These are phyloP conservation scores for Diloba caeruleocephala DNA, from an alignment of 2,888 invertebrate species.

Conservation along the genomic window DNA sequence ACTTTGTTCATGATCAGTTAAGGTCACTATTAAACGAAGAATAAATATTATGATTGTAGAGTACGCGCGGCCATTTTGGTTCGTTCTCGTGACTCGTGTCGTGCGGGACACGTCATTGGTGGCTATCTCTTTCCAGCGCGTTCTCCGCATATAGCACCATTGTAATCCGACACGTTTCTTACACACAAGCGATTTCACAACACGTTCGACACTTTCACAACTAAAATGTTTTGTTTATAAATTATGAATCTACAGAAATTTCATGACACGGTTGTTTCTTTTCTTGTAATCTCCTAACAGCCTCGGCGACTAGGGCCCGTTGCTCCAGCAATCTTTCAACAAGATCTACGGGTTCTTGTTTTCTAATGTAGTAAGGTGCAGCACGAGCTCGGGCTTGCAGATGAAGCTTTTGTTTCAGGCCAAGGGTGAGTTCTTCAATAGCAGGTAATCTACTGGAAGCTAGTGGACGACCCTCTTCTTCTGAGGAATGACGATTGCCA, in stretches of 20 bases:
- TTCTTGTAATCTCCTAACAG: slow-evolving; percentile 86
- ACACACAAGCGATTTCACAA: slow-evolving; percentile 89
- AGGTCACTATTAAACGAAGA: slow-evolving; percentile 87
- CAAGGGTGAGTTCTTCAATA: slow-evolving; percentile 85
- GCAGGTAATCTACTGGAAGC: slow-evolving; percentile 80
- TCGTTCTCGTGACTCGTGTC: slow-evolving; percentile 87
- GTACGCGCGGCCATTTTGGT: slow-evolving; percentile 87
- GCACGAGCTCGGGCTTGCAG: slow-evolving; percentile 86
- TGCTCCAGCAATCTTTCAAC: slow-evolving; percentile 85
- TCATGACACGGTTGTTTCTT: slow-evolving; percentile 86
- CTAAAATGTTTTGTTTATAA: slow-evolving; percentile 86
- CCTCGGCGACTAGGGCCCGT: slow-evolving; percentile 87
- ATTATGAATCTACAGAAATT: slow-evolving; percentile 87
- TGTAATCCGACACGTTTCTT: slow-evolving; percentile 89
- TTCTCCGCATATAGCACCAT: slow-evolving; percentile 89
- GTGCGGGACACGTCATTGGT: slow-evolving; percentile 86
- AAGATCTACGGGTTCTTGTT: slow-evolving; percentile 87
- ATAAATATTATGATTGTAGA: slow-evolving; percentile 89
- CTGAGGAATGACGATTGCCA: slow-evolving; percentile 72
- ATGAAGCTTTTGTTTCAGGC: slow-evolving; percentile 87
- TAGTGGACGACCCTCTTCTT: slow-evolving; percentile 76
- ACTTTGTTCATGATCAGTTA: slow-evolving; percentile 87
- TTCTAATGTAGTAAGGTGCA: slow-evolving; percentile 87
- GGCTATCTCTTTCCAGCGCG: slow-evolving; percentile 83
- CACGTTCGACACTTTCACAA: slow-evolving; percentile 88